Percentiles rank a stretch among this genome's conserved stretches.
These are phyloP conservation scores for Plusia festucae DNA, from an alignment of 2,888 invertebrate genomes.

Conservation along the genomic window DNA sequence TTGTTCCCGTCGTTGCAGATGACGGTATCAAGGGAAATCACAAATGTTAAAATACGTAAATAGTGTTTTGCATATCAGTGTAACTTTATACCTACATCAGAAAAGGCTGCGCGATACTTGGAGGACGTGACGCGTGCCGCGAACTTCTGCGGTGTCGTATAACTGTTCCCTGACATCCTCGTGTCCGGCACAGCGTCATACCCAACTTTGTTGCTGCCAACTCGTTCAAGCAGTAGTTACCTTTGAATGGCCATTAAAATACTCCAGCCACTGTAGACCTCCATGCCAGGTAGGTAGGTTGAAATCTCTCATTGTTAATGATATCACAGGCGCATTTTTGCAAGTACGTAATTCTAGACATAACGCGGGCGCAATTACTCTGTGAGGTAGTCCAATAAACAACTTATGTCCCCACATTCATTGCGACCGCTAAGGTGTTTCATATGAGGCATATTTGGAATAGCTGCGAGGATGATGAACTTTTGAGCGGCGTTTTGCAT, in stretches of 20 bases:
- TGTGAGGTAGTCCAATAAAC: conserved; percentile 57
- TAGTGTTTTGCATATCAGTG: conserved; percentile 45
- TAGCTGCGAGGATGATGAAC: conserved; percentile 82
- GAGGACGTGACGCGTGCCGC: conserved; percentile 35
- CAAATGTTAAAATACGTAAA: conserved; percentile 43
- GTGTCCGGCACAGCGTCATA: conserved; percentile 30
- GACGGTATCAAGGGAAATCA: conserved; percentile 47
- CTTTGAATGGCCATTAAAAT: conserved; percentile 36
- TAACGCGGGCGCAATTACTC: conserved; percentile 58
- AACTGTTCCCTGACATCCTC: conserved; percentile 51
- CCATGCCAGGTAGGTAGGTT: conserved; percentile 10
- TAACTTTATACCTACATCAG: conserved; percentile 50
- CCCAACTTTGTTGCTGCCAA: conserved; percentile 49
- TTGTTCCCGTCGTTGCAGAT: conserved; percentile 35
- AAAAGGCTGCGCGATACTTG: conserved; percentile 14
- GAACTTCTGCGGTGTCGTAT: conserved; percentile 23
- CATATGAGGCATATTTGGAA: conserved; percentile 75
- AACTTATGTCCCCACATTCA: conserved; percentile 59
- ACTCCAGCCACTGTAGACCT: conserved; percentile 13
- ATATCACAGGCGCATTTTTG: conserved; percentile 42
- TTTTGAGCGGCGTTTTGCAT: conserved; percentile 78
- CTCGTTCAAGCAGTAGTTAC: conserved; percentile 46
- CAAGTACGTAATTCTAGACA: conserved; percentile 51
- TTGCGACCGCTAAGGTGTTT: conserved; percentile 68
- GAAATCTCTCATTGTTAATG: conserved; percentile 18